Evolutionary conservation across 1,140 invertebrate species (phyloP), one percentile per base, ranked within the genome.

Genomic region (Probaryconus sp.): DNA sequence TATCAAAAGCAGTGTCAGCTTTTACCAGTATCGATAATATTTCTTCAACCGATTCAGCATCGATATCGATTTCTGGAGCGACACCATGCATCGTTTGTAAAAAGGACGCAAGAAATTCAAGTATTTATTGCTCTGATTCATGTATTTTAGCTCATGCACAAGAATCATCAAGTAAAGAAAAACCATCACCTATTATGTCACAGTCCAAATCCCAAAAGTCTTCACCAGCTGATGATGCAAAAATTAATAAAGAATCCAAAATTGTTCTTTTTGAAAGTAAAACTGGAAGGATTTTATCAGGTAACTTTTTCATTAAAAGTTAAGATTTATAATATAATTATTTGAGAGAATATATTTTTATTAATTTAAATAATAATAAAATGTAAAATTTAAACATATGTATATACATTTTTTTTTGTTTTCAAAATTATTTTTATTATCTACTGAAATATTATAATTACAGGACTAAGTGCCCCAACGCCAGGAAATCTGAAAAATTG

Each of bases 101-200:
- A 79, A 93, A 93, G 79, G 84, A 91, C 73, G 89, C 92, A 0
- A 86, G 92, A 72, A 83, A 89, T 65, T 91, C 90, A 76, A 91
- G 93, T 45, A 92, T 96, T 86, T 98, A 96, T 85, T 98, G 97
- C 81, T 94, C 94, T 71, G 93, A 96, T 78, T 89, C 90, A 6
- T 98, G 96, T 81, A 96, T 97, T 77, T 87, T 93, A 30, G 92
- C 92, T 67, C 95, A 97, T 87, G 94, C 95, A 0, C 91, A 94
- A 74, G 92, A 93, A 58, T 93, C 93, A 58, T 93, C 93, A 4
- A 87, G 86, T 5, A 88, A 83, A 65, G 88, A 89, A 20, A 84
- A 85, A 63, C 69, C 83, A 26, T 3, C 77, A 6, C 72, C 72
- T 14, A 60, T 26, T 20, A 30, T 42, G 16, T 16, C 31, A 1